Evolutionary conservation across 53 echinoderm and acorn worm genomes (phyloP).

Genomic region (Mesocentrotus franciscanus): DNA sequence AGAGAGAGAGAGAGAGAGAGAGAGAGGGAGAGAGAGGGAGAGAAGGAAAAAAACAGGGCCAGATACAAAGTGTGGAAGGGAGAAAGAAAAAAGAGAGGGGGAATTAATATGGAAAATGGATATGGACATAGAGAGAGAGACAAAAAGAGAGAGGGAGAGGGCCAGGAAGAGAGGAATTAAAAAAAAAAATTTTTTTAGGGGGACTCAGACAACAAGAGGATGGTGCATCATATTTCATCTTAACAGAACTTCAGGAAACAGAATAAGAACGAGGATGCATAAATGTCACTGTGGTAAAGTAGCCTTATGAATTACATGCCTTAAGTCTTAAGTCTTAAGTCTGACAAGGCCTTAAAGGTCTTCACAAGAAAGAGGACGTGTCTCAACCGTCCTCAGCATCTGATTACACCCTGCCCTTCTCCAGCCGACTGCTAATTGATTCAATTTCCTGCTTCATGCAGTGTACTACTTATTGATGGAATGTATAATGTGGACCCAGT

Average conservation of each 20-base stretch:
- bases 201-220: too few relatives aligned
- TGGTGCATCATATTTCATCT: too few relatives aligned
- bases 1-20: neutral
- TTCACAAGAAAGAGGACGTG: neutral
- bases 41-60: too few relatives aligned
- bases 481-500: neutral
- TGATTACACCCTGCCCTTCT: slow-evolving; percentile 20
- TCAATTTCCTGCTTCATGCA: slow-evolving; percentile 38
- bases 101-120: too few relatives aligned
- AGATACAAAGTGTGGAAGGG: too few relatives aligned
- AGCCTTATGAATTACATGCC: neutral
- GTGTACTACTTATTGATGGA: slow-evolving; percentile 7
- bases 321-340: neutral
- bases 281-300: slow-evolving; percentile 24
- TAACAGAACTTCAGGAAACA: too few relatives aligned
- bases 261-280: neutral
- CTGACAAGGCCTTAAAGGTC: slow-evolving; percentile 15
- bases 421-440: slow-evolving; percentile 41
- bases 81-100: neutral
- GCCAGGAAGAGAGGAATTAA: too few relatives aligned
- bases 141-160: too few relatives aligned
- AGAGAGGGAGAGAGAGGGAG: neutral
- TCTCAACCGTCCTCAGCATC: neutral
- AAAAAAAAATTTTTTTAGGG: too few relatives aligned
- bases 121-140: too few relatives aligned